Percentiles rank a stretch among this genome's conserved stretches.
These are phyloP conservation scores for Drosophila cognata DNA, from an alignment of 2,888 invertebrate genomes.

Conservation along the genomic window DNA sequence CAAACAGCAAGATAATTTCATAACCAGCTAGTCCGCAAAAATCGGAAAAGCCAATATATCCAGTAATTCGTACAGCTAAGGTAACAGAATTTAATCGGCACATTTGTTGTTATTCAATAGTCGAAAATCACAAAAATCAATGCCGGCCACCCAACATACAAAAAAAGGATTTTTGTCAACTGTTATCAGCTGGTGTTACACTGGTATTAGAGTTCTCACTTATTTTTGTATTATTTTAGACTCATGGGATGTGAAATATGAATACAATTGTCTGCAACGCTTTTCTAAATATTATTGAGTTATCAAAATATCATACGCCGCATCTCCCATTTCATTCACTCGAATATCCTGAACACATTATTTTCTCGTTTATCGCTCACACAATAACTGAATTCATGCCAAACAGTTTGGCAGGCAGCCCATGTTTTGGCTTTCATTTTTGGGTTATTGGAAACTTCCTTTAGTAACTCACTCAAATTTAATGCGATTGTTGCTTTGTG, in stretches of 20 bases:
- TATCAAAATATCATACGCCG: not conserved
- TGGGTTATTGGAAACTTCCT: not conserved
- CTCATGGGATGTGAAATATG: not conserved
- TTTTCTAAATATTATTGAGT: not conserved
- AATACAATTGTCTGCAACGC: not conserved
- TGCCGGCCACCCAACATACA: not conserved
- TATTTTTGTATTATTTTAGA: not conserved
- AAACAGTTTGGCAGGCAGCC: conserved; percentile 17
- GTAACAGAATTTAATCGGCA: too few species aligned
- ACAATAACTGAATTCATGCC: conserved; percentile 29
- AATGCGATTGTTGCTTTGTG: conserved; percentile 6
- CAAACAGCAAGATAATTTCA: not conserved
- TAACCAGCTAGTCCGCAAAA: not conserved
- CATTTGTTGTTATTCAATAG: not conserved
- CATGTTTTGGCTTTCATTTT: not conserved
- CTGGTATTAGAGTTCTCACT: not conserved
- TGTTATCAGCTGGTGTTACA: not conserved
- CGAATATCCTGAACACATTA: conserved; percentile 10
- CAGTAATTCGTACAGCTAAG: too few species aligned
- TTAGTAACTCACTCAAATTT: conserved; percentile 30
- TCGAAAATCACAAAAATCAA: not conserved
- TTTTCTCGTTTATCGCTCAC: conserved; percentile 4
- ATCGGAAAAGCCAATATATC: not conserved
- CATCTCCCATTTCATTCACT: not conserved
- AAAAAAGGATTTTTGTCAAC: not conserved